Evolutionary conservation across 2,113 vertebrate species (phyloP).

Genomic region (Cairina moschata): DNA sequence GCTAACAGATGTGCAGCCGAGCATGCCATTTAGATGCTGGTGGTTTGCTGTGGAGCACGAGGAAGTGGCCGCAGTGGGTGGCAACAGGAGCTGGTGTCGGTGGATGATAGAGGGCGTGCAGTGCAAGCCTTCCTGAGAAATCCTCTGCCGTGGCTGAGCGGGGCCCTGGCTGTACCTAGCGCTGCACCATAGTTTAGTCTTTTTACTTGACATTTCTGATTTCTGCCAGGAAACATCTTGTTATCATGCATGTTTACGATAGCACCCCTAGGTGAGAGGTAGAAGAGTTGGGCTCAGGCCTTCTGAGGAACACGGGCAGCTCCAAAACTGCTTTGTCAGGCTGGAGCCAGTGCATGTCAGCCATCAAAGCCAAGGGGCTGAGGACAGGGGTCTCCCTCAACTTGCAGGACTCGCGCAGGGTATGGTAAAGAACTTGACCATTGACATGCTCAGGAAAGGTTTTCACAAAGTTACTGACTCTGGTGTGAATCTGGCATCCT

Average conservation of each 20-base stretch:
- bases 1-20: constrained; percentile 4
- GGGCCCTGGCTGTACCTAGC: not conserved
- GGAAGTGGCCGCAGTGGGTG: constrained; percentile 4
- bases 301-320: fast-evolving
- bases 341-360: not conserved
- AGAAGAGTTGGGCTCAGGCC: not conserved
- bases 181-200: not conserved
- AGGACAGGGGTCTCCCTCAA: not conserved
- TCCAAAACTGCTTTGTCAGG: not conserved
- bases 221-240: not conserved
- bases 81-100: not conserved
- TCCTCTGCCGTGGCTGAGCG: not conserved
- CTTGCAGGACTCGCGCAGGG: not conserved
- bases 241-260: not conserved
- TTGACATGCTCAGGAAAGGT: not conserved
- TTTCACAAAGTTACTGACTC: not conserved
- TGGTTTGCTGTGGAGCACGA: not conserved
- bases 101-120: not conserved
- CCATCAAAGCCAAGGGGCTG: not conserved
- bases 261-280: not conserved
- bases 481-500: not conserved
- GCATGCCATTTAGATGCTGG: not conserved
- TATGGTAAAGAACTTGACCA: not conserved
- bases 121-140: not conserved
- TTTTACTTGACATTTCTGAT: not conserved